Evolutionary conservation across 2,113 vertebrate species (phyloP), one percentile per base, ranked within the genome.

Genomic region (Percopsis transmontana): DNA sequence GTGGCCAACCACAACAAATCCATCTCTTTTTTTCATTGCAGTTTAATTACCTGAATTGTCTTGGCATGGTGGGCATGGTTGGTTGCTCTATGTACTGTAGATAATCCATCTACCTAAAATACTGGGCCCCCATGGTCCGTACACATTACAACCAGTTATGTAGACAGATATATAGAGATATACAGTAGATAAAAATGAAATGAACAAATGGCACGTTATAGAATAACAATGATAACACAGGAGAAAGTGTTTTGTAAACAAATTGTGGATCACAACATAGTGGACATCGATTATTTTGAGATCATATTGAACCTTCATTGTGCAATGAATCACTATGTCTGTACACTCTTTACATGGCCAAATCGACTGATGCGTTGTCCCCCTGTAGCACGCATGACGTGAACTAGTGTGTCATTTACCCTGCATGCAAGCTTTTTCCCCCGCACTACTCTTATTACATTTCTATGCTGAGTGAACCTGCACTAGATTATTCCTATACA

Each of bases 1-100:
- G 50, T 20, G 51, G n/a, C 11, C 63, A 40, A 2, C 13, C 20
- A 3, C 24, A 0, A 21, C 15, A 40, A 48, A 48, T 39, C 1
- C 16, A 38, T 70, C 15, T 48, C 18, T 20, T 64, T 70, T 77
- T 59, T 60, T n/a, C n/a, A 72, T 79, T 44, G 33, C 1, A 23
- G 68, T 40, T 63, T 57, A 81, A 79, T 79, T 74, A 18, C 15
- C 39, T 20, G 20, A 12, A 59, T 66, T 70, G 52, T 64, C 11
- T 15, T 23, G 13, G 44, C 55, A 23, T 64, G 58, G 15, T 48
- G 40, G 53, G 7, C 38, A 60, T 62, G 21, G 54, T 20, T 27
- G 69, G 42, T 52, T 60, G 57, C 40, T n/a, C 45, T 40, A 19
- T 57, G 72, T 33, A 23, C 33, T 63, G n/a, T n/a, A n/a, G n/a